phyloP scores from a whole-genome alignment of 2,888 invertebrate species.

The Hypomecis atomaria region DNA sequence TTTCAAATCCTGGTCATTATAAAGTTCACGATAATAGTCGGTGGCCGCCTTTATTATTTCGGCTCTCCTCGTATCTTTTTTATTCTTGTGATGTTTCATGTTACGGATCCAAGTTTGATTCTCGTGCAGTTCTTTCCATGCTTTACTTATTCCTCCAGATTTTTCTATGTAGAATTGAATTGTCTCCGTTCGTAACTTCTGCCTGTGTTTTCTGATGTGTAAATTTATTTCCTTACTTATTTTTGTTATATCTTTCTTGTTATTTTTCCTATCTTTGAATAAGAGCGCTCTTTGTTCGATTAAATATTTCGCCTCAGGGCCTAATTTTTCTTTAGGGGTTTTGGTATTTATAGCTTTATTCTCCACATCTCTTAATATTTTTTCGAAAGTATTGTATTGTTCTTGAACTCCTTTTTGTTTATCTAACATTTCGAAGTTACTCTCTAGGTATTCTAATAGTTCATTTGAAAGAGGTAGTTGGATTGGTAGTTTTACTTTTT shows the following conservation, averaged over 20 bases:
- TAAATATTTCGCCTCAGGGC: constrained; percentile 9
- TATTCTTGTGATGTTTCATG: constrained; percentile 18
- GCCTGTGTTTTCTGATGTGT: constrained; percentile 2
- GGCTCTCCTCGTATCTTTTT: neutral
- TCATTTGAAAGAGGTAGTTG: constrained; percentile 3
- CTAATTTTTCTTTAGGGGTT: constrained; percentile 14
- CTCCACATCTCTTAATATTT: constrained; percentile 2
- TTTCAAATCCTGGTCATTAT: neutral
- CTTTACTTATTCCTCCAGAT: constrained; percentile 21
- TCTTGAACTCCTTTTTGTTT: constrained; percentile 13
- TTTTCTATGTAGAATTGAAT: constrained; percentile 4
- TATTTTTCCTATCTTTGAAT: constrained; percentile 2
- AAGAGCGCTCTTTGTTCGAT: constrained; percentile 1
- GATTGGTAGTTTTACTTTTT: constrained; percentile 10
- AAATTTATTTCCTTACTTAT: constrained; percentile 11
- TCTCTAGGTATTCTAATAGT: constrained; percentile 10
- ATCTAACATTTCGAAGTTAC: constrained; percentile 10
- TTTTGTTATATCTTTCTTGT: neutral
- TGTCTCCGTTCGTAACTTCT: neutral
- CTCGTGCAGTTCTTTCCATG: constrained; percentile 17
- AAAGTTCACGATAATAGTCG: constrained; percentile 19
- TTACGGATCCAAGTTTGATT: constrained; percentile 18
- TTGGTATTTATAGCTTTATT: constrained; percentile 6
- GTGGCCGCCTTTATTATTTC: constrained; percentile 28
- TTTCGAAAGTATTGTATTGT: constrained; percentile 24